A percentile compares a stretch with the other conserved stretches of the same genome.
These are phyloP conservation scores for Cherax destructor DNA, from an alignment of 1,140 invertebrate genomes.

Conservation along the genomic window DNA sequence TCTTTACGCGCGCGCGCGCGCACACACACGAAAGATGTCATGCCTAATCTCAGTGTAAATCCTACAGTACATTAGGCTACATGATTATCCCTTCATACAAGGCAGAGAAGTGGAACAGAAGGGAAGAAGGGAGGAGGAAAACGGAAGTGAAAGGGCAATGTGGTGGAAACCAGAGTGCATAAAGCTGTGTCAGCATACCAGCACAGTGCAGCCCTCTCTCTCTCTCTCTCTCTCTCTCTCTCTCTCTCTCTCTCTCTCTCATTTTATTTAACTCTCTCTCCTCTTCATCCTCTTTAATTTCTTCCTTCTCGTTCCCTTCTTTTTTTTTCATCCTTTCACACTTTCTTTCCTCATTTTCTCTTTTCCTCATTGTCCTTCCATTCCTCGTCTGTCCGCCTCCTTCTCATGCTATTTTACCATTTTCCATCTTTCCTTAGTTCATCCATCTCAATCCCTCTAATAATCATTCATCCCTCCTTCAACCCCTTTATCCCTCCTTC, in stretches of 20 bases:
- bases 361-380: neutral
- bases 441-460: neutral
- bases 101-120: too few relatives aligned
- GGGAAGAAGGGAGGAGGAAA: too few relatives aligned
- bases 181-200: too few relatives aligned
- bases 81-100: too few relatives aligned
- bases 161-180: too few relatives aligned
- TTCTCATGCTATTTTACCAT: neutral
- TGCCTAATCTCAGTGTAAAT: too few relatives aligned
- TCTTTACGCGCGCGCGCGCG: too few relatives aligned
- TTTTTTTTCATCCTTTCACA: neutral
- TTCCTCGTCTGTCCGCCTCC: neutral
- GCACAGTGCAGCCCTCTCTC: neutral
- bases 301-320: too few relatives aligned
- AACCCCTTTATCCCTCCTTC: neutral
- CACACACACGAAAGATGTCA: too few relatives aligned
- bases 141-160: too few relatives aligned
- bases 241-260: neutral
- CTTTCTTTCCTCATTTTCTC: neutral
- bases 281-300: neutral
- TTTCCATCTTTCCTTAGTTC: too few relatives aligned
- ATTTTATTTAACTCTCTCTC: neutral
- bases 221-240: neutral
- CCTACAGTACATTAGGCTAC: too few relatives aligned
- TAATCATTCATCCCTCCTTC: neutral